Evolutionary conservation across 2,797 vertebrate species (phyloP).

Genomic region (Tiaroga cobitis): DNA sequence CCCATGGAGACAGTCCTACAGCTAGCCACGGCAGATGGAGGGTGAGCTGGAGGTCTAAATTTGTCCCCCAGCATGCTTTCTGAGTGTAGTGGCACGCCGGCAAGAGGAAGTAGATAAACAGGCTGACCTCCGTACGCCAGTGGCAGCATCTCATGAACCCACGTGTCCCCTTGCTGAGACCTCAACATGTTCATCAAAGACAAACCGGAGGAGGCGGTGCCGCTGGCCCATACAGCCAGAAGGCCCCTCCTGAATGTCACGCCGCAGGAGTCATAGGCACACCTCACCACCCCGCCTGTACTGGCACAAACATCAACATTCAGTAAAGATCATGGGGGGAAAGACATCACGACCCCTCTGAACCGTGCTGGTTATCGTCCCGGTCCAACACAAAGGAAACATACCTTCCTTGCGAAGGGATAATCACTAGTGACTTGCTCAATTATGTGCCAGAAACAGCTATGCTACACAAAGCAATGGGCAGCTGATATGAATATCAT

Average conservation of each 20-base stretch:
- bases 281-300: slow-evolving; percentile 49
- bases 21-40: slow-evolving; percentile 84
- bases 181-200: slow-evolving; percentile 56
- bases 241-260: slow-evolving; percentile 56
- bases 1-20: slow-evolving; percentile 85
- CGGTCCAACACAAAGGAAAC: slow-evolving; percentile 21
- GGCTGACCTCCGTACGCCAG: slow-evolving; percentile 64
- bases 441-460: background rate
- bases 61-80: slow-evolving; percentile 85
- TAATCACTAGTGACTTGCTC: slow-evolving; percentile 3
- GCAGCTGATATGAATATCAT: background rate
- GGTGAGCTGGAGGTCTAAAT: slow-evolving; percentile 85
- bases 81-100: slow-evolving; percentile 76
- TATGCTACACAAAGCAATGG: background rate
- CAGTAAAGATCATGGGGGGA: slow-evolving; percentile 45
- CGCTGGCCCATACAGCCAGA: slow-evolving; percentile 31
- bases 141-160: slow-evolving; percentile 71
- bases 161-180: slow-evolving; percentile 57
- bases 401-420: background rate
- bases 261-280: slow-evolving; percentile 46
- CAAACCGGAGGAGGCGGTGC: slow-evolving; percentile 32
- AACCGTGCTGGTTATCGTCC: slow-evolving; percentile 35
- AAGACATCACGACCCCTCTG: slow-evolving; percentile 53
- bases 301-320: slow-evolving; percentile 49
- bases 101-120: slow-evolving; percentile 77